Evolutionary conservation across 2,888 invertebrate genomes (phyloP).

Genomic region (Volucella zonaria): DNA sequence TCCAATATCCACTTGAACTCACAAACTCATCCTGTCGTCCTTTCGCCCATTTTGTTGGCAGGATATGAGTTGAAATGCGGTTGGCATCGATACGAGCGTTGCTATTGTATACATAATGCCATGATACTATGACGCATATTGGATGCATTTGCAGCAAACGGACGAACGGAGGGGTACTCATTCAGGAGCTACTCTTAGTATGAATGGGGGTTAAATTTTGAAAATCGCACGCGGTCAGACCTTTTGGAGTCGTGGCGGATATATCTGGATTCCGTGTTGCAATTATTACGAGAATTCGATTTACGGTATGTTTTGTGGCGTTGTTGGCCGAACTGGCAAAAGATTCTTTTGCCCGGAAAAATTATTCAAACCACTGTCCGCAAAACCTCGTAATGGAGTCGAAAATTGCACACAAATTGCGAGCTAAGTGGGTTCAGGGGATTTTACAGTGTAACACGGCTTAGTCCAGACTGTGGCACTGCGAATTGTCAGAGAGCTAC

Average conservation of each 20-base stretch:
- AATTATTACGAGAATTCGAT: conserved; percentile 72
- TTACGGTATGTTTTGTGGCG: conserved; percentile 66
- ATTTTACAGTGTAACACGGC: conserved; percentile 49
- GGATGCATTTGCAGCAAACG: conserved; percentile 49
- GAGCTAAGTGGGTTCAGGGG: conserved; percentile 59
- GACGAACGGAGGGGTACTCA: conserved; percentile 8
- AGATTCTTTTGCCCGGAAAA: conserved; percentile 59
- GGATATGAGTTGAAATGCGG: conserved; percentile 61
- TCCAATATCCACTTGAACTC: neutral
- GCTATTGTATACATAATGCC: neutral
- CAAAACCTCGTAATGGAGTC: conserved; percentile 70
- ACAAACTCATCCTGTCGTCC: conserved; percentile 37
- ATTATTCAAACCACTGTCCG: conserved; percentile 58
- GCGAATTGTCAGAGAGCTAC: conserved; percentile 32
- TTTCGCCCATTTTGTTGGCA: conserved; percentile 14
- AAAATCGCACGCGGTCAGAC: conserved; percentile 49
- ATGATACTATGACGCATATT: conserved; percentile 55
- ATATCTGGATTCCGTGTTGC: conserved; percentile 40
- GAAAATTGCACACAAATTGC: conserved; percentile 73
- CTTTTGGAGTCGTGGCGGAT: conserved; percentile 1
- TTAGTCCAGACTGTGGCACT: conserved; percentile 23
- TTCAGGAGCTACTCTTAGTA: conserved; percentile 30
- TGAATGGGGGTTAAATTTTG: conserved; percentile 70
- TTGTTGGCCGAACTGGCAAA: conserved; percentile 52
- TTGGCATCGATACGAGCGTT: conserved; percentile 35